Evolutionary conservation across 2,797 vertebrate species (phyloP).

Genomic region (Eulemur albifrons): DNA sequence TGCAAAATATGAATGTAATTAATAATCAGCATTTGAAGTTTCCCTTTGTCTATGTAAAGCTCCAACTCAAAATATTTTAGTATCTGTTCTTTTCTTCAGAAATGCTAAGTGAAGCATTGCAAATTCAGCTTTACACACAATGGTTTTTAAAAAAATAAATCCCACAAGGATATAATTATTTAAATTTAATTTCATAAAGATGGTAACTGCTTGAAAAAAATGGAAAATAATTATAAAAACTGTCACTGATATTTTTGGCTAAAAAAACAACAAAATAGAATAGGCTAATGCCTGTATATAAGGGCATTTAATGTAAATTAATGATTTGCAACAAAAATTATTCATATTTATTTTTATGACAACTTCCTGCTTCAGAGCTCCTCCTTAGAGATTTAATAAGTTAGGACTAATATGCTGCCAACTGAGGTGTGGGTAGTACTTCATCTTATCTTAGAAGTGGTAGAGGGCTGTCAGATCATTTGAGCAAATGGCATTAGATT

Average conservation of each 20-base stretch:
- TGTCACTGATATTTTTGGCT: constrained; percentile 58
- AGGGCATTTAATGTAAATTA: constrained; percentile 50
- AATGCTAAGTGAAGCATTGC: constrained; percentile 73
- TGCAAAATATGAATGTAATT: constrained; percentile 76
- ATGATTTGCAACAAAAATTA: constrained; percentile 32
- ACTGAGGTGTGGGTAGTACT: not conserved
- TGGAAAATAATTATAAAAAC: constrained; percentile 66
- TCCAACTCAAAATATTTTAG: constrained; percentile 79
- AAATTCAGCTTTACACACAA: constrained; percentile 71
- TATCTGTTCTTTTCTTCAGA: constrained; percentile 60
- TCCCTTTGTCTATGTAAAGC: constrained; percentile 71
- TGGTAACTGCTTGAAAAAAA: constrained; percentile 64
- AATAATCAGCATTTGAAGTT: constrained; percentile 69
- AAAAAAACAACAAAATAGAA: constrained; percentile 61
- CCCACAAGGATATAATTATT: constrained; percentile 76
- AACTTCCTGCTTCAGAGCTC: not conserved
- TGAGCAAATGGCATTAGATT: not conserved
- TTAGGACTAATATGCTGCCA: not conserved
- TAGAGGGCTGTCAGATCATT: not conserved
- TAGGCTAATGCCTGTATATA: constrained; percentile 10
- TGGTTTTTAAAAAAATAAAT: constrained; percentile 67
- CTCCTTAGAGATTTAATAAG: not conserved
- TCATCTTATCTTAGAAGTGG: not conserved
- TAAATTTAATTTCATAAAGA: constrained; percentile 78
- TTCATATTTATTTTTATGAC: constrained; percentile 7